Base-by-base conservation (phyloP, 23 tunicate species). In the Ascidia mentula region DNA sequence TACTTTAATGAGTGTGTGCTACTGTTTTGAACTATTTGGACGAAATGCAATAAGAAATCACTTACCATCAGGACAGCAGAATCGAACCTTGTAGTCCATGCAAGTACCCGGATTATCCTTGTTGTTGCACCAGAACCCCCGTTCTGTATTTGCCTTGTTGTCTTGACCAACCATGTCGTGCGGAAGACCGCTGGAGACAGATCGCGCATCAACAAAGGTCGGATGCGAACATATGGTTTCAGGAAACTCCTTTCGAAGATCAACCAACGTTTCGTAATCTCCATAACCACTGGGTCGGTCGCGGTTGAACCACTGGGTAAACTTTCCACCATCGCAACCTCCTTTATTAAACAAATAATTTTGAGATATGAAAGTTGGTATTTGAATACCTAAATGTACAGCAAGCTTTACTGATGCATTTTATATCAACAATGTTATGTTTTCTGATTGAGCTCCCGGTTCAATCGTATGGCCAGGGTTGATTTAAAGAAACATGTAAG, bases 61-160 rank as follows among this genome's bases (percentile, higher is more conserved):
- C 65, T 53, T 53, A 53, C 65, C 13, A 28, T 53, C 65, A 20
- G 22, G 28, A 53, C 65, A 53, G 65, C 65, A 53, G 24, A 53
- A 53, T 26, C 65, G 65, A 53, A 53, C 65, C 13, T 9, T 53
- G 65, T 53, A 53, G 65, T 53, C 65, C 65, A 53, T 20, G 65
- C 65, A 53, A 5, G 22, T 6, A 20, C 65, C 65, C 1, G 1
- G 4, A 28, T 53, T 53, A 9, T 53, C 65, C 1, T 53, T 9
- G 13, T 53, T 53, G 4, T 20, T 9, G 13, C 65, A 53, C 65
- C 13, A 5, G 24, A 53, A 53, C 13, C 65, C 65, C 4, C 24
- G 28, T 5, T 5, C 65, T 5, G 65, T 20, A 28, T 5, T 53
- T 53, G 22, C 28, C 24, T 1, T 26, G 65, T 9, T 9, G 22